Conservation (phyloP, 2,888 invertebrate genomes). For the Crocallis elinguaria region DNA sequence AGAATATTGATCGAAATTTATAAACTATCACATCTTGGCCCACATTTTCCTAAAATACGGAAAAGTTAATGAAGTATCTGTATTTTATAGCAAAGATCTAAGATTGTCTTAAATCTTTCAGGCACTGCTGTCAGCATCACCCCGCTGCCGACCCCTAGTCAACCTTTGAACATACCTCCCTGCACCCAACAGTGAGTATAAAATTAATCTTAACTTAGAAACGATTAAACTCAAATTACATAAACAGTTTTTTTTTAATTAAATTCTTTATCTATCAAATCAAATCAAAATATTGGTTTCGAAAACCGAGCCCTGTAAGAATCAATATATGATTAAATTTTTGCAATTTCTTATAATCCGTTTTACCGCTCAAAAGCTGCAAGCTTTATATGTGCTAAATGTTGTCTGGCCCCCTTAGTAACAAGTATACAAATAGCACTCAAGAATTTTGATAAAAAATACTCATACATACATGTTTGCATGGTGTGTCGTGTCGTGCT, state of each 20-base stretch:
- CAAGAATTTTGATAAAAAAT: slow-evolving; percentile 42
- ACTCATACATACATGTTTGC: slow-evolving; percentile 75
- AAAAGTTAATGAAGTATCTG: too few relatives aligned
- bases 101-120: slow-evolving; percentile 32
- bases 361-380: slow-evolving; percentile 26
- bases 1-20: too few relatives aligned
- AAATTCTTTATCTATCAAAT: too few relatives aligned
- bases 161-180: slow-evolving; percentile 60
- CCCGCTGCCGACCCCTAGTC: slow-evolving; percentile 65
- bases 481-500: slow-evolving; percentile 77
- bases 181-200: slow-evolving; percentile 79
- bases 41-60: too few relatives aligned
- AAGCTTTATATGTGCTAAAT: slow-evolving; percentile 35
- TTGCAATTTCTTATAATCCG: not conserved
- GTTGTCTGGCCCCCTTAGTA: slow-evolving; percentile 22
- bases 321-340: not conserved
- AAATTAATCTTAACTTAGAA: slow-evolving; percentile 1
- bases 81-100: too few relatives aligned
- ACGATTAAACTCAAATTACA: slow-evolving; percentile 3
- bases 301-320: too few relatives aligned
- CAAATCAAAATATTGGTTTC: too few relatives aligned
- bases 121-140: slow-evolving; percentile 77
- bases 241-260: not conserved
- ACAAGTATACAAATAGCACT: slow-evolving; percentile 25
- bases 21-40: too few relatives aligned